phyloP scores from a whole-genome alignment of 2,888 invertebrate species.

The Amblyjoppa proteus region DNA sequence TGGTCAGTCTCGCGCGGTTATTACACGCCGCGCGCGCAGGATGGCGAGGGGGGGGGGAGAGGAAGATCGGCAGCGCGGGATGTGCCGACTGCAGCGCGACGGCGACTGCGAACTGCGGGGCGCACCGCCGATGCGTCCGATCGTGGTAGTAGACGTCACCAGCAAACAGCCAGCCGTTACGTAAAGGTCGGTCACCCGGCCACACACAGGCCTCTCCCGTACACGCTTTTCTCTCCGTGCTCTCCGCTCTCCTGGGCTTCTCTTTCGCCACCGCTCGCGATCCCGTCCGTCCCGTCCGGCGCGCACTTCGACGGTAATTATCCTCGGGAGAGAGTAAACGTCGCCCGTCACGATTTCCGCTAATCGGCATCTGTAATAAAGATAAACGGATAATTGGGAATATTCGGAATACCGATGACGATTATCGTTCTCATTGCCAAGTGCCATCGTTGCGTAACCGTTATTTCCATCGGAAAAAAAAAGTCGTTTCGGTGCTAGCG shows the following conservation, averaged over 20 bases:
- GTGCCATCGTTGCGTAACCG: neutral
- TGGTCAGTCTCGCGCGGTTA: slow-evolving; percentile 49
- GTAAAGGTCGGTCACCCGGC: slow-evolving; percentile 85
- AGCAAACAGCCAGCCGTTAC: slow-evolving; percentile 82
- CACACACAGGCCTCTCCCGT: slow-evolving; percentile 74
- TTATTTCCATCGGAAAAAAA: neutral
- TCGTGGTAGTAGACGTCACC: slow-evolving; percentile 67
- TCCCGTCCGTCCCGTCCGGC: slow-evolving; percentile 31
- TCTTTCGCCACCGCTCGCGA: slow-evolving; percentile 39
- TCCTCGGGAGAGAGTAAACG: no score
- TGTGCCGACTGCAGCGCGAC: slow-evolving; percentile 36
- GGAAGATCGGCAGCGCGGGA: slow-evolving; percentile 14
- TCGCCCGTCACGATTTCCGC: neutral
- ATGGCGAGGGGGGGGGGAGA: neutral
- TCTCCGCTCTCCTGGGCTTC: slow-evolving; percentile 49
- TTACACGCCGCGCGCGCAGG: slow-evolving; percentile 27
- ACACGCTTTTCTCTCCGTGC: slow-evolving; percentile 67
- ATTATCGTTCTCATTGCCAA: slow-evolving; percentile 7
- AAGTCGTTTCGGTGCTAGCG: neutral
- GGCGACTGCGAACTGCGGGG: slow-evolving; percentile 2
- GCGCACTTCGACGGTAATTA: neutral
- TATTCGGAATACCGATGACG: neutral
- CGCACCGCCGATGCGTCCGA: slow-evolving; percentile 61
- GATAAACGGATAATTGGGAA: neutral
- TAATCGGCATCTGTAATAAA: neutral